Conservation (phyloP, 30 jellyfish, hydroid and myxozoan species). For the Phacellophora camtschatica region DNA sequence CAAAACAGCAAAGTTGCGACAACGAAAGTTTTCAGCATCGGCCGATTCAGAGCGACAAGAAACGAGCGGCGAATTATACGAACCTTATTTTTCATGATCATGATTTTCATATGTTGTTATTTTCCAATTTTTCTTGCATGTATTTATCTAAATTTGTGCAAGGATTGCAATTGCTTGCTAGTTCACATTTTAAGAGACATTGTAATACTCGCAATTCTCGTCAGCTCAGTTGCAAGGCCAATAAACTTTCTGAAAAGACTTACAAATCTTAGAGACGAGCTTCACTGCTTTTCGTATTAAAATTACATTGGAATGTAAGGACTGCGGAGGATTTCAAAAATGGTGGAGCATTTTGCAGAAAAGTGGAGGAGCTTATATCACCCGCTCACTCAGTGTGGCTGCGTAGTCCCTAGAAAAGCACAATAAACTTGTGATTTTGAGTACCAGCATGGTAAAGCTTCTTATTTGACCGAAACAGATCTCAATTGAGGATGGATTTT, state of each 20-base stretch:
- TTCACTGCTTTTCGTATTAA: background rate
- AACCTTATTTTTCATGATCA: conserved; percentile 52
- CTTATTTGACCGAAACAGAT: no score
- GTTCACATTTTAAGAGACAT: conserved; percentile 64
- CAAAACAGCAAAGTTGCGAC: conserved; percentile 63
- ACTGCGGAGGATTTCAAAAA: no score
- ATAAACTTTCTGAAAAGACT: conserved; percentile 46
- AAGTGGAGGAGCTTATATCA: no score
- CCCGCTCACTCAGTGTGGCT: no score
- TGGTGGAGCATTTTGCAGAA: no score
- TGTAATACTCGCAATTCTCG: conserved; percentile 38
- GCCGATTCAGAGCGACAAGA: conserved; percentile 60
- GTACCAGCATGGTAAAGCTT: no score
- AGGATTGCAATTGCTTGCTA: conserved; percentile 54
- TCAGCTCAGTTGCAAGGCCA: conserved; percentile 67
- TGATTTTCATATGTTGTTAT: conserved; percentile 47
- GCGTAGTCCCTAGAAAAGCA: no score
- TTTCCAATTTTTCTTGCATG: conserved; percentile 67
- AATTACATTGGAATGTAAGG: no score
- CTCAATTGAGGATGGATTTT: no score
- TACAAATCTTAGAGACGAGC: conserved; percentile 41
- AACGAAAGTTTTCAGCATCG: conserved; percentile 55
- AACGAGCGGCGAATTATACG: conserved; percentile 64
- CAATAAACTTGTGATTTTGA: no score
- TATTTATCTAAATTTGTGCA: conserved; percentile 51